phyloP scores from a whole-genome alignment of 2,113 vertebrate genomes.

The Puma concolor region DNA sequence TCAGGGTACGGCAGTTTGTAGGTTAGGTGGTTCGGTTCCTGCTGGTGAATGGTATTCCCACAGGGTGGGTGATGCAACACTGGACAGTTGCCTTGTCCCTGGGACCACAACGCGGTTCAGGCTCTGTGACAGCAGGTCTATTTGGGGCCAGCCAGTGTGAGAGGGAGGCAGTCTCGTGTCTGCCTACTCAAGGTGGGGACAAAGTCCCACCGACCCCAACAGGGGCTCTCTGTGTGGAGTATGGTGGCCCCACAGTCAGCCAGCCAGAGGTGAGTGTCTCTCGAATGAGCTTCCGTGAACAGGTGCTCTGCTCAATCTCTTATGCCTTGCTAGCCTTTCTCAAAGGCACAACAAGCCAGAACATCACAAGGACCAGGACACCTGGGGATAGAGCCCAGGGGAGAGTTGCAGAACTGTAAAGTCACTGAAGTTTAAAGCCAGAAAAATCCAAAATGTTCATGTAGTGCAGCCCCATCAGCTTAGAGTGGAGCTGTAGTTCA shows the following conservation, averaged over 20 bases:
- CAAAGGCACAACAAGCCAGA: not conserved
- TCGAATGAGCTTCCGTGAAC: not conserved
- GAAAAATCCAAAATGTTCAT: not conserved
- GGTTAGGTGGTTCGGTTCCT: constrained; percentile 71
- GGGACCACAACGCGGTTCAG: not conserved
- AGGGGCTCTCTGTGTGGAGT: not conserved
- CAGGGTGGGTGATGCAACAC: not conserved
- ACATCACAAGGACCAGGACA: not conserved
- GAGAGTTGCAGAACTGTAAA: not conserved
- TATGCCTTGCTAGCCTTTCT: not conserved
- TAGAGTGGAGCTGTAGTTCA: not conserved
- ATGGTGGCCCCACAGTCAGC: accelerated
- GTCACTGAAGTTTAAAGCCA: not conserved
- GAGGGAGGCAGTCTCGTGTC: not conserved
- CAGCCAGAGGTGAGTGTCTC: not conserved
- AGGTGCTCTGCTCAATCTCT: not conserved
- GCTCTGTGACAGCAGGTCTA: not conserved
- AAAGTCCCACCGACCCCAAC: not conserved
- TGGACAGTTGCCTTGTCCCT: not conserved
- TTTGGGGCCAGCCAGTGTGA: not conserved
- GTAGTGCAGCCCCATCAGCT: too few species aligned
- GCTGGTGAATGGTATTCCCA: constrained; percentile 37
- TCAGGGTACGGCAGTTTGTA: constrained; percentile 51
- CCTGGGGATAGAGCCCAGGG: too few species aligned
- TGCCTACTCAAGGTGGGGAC: not conserved